These are phyloP conservation scores for Cantharis rufa DNA, from an alignment of 2,888 invertebrate genomes.

Conservation along the genomic window DNA sequence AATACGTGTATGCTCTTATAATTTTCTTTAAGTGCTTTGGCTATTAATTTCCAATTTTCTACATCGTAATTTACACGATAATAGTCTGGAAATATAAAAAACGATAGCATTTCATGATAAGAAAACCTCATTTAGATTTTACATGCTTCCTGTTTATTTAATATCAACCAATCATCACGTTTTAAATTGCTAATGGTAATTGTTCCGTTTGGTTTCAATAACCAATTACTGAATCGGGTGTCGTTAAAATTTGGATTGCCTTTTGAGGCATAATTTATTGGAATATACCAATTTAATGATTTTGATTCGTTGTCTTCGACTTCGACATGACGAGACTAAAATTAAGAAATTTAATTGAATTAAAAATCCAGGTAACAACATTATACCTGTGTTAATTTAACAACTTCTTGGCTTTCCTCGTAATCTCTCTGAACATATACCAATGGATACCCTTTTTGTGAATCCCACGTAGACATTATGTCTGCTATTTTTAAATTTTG, in stretches of 20 bases:
- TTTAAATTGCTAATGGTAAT: neutral
- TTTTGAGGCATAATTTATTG: neutral
- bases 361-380: neutral
- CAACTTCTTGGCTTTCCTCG: neutral
- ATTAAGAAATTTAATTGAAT: neutral
- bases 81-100: constrained; percentile 39
- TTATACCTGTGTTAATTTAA: neutral
- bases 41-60: constrained; percentile 55
- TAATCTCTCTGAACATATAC: neutral
- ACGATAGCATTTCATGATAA: neutral
- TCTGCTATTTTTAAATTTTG: neutral
- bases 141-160: constrained; percentile 22
- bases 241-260: neutral
- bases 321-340: neutral
- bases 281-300: neutral
- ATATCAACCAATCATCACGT: constrained; percentile 49
- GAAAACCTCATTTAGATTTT: neutral
- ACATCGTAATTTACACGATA: constrained; percentile 54
- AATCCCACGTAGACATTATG: neutral
- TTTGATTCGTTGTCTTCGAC: too few species aligned
- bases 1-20: constrained; percentile 60
- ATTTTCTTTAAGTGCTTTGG: constrained; percentile 49
- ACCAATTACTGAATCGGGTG: neutral
- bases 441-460: neutral
- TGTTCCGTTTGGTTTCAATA: neutral